Percentiles rank a stretch among this genome's conserved stretches.
Evolutionary conservation across 2,113 vertebrate species (phyloP).

Genomic region (Zosterops pallidus): DNA sequence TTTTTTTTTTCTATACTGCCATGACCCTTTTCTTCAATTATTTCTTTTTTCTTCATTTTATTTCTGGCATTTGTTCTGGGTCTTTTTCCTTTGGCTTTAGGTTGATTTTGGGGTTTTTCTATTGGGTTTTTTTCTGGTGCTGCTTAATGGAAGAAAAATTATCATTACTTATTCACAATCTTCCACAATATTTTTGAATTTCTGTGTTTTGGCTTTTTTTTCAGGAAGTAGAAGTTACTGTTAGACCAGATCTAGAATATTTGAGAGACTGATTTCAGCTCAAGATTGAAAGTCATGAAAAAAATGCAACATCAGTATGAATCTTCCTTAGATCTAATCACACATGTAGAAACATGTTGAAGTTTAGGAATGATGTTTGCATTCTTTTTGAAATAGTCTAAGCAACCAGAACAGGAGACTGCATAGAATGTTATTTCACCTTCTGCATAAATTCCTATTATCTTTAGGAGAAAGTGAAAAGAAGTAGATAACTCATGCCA

Average conservation of each 20-base stretch:
- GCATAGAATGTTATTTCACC: background rate
- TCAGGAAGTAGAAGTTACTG: background rate
- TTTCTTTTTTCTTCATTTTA: background rate
- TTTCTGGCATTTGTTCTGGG: background rate
- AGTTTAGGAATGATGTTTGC: background rate
- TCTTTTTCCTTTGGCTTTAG: background rate
- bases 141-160: background rate
- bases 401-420: background rate
- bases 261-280: background rate
- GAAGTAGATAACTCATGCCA: background rate
- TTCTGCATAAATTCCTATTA: background rate
- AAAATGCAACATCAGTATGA: background rate
- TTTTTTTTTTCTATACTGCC: background rate
- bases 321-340: background rate
- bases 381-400: background rate
- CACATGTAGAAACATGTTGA: background rate
- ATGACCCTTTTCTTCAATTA: background rate
- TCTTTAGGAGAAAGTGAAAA: background rate
- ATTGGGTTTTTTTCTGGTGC: background rate
- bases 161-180: background rate
- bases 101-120: background rate
- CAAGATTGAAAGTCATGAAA: background rate
- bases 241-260: background rate
- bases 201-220: background rate
- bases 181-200: background rate